phyloP scores from a whole-genome alignment of 1,140 invertebrate genomes.

The Onthophagus taurus region DNA sequence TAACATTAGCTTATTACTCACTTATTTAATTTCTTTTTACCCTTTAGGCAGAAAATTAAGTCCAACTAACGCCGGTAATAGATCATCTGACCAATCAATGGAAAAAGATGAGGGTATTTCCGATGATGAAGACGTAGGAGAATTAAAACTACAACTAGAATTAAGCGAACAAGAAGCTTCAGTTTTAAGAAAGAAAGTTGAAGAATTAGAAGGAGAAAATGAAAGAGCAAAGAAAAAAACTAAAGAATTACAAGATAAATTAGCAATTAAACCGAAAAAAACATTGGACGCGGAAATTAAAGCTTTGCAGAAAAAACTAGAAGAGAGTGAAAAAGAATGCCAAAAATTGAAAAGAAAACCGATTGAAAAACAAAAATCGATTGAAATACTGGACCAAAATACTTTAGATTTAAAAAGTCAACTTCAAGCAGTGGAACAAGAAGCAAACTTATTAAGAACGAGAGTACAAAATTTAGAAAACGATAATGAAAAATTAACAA shows the following conservation, averaged over 20 bases:
- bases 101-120: conserved; percentile 66
- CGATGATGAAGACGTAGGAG: conserved; percentile 66
- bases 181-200: conserved; percentile 69
- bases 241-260: conserved; percentile 65
- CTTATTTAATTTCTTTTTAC: not conserved
- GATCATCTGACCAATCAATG: conserved; percentile 50
- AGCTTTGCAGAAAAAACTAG: conserved; percentile 63
- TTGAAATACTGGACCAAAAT: conserved; percentile 46
- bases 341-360: conserved; percentile 62
- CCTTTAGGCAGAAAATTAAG: conserved; percentile 44
- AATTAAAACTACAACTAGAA: conserved; percentile 70
- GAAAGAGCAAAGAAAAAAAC: conserved; percentile 64
- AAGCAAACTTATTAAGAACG: conserved; percentile 52
- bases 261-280: conserved; percentile 37
- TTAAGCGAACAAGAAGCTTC: conserved; percentile 82
- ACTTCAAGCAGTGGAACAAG: conserved; percentile 63
- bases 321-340: conserved; percentile 74
- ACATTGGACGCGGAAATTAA: conserved; percentile 59
- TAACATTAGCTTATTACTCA: not conserved
- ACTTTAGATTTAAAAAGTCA: conserved; percentile 61
- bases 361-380: conserved; percentile 56
- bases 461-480: conserved; percentile 56
- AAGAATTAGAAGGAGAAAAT: conserved; percentile 74
- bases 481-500: conserved; percentile 62
- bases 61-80: conserved; percentile 47